These are phyloP conservation scores for Lumbricus terrestris DNA, from an alignment of 2,888 invertebrate genomes.

Conservation along the genomic window DNA sequence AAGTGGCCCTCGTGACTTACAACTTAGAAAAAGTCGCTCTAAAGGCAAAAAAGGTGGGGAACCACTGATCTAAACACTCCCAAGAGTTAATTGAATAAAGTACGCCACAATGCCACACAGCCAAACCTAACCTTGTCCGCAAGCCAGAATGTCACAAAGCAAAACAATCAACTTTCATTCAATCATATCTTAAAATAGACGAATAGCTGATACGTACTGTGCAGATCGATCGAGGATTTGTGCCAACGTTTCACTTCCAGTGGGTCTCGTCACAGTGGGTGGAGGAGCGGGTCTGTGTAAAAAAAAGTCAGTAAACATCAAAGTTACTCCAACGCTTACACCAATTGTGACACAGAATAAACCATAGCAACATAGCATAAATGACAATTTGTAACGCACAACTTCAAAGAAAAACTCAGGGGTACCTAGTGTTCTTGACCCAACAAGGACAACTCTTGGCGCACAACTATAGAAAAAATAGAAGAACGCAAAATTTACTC, in stretches of 20 bases:
- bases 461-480: background rate
- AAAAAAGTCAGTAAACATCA: background rate
- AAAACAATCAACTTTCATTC: no score
- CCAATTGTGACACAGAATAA: no score
- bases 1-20: no score
- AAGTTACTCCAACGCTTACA: background rate
- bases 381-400: no score
- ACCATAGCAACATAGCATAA: background rate
- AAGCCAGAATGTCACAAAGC: no score
- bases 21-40: no score
- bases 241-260: background rate
- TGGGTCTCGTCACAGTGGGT: background rate
- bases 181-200: no score
- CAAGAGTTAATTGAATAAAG: background rate
- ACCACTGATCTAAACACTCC: background rate
- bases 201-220: background rate
- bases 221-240: constrained; percentile 12
- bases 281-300: background rate
- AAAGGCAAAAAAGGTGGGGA: no score
- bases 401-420: no score
- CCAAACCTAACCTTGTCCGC: no score
- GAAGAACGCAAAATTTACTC: background rate
- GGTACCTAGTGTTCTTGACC: no score
- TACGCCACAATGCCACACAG: background rate
- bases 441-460: no score